These are phyloP conservation scores for Poecilia gillii DNA, from an alignment of 2,797 vertebrate genomes.

Conservation along the genomic window DNA sequence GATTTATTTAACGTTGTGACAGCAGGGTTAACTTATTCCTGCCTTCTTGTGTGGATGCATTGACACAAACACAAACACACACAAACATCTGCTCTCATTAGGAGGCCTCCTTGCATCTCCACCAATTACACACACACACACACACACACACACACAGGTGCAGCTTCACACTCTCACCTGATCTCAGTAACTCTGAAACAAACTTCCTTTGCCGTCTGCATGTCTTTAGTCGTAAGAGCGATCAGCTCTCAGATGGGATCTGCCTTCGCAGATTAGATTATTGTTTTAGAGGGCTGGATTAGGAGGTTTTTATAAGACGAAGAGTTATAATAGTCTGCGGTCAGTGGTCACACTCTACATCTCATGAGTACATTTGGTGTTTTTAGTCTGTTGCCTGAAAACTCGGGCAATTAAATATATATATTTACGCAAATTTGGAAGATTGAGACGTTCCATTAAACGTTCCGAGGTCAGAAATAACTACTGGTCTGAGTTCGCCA, in stretches of 20 bases:
- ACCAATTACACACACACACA: constrained; percentile 31
- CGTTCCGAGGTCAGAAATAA: constrained; percentile 59
- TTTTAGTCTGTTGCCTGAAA: background rate
- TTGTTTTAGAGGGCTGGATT: constrained; percentile 49
- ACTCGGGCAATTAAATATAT: constrained; percentile 2
- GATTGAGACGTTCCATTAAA: constrained; percentile 23
- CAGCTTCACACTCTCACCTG: constrained; percentile 35
- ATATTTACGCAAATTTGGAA: constrained; percentile 25
- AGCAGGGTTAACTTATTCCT: constrained; percentile 5
- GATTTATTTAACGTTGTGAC: constrained; percentile 18
- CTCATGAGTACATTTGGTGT: constrained; percentile 6
- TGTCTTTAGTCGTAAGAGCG: constrained; percentile 23
- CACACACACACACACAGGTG: constrained; percentile 9
- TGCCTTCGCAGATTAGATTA: constrained; percentile 47
- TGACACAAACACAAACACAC: constrained; percentile 4
- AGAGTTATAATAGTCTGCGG: constrained; percentile 19
- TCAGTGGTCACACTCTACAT: background rate
- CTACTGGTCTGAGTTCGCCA: constrained; percentile 44
- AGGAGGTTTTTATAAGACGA: constrained; percentile 45
- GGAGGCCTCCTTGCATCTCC: constrained; percentile 51
- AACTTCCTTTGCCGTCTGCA: constrained; percentile 15
- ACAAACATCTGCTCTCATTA: constrained; percentile 67
- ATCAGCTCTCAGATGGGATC: constrained; percentile 28
- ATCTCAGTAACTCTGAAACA: constrained; percentile 35
- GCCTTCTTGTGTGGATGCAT: constrained; percentile 13